A percentile compares a stretch with the other conserved stretches of the same genome.
These are phyloP conservation scores for Ormyrus rosae DNA, from an alignment of 2,888 invertebrate species.

Conservation along the genomic window DNA sequence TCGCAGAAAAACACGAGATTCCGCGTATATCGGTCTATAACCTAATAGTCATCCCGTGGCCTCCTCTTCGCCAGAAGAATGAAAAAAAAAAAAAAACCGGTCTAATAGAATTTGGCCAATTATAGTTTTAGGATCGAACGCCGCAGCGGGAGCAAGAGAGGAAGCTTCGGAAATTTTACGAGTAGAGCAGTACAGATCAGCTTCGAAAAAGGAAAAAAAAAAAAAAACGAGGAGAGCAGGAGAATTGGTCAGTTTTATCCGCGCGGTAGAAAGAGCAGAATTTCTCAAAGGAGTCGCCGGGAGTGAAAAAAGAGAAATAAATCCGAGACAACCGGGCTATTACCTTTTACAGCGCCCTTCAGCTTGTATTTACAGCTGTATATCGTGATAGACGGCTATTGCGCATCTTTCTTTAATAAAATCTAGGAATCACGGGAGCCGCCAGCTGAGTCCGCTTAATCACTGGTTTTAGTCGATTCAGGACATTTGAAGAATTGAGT, in stretches of 20 bases:
- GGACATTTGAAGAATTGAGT: constrained; percentile 38
- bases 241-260: constrained; percentile 1
- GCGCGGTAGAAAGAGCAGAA: not conserved
- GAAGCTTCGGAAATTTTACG: constrained; percentile 28
- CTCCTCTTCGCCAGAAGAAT: not conserved
- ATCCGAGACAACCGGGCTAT: constrained; percentile 31
- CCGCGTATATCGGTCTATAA: constrained; percentile 31
- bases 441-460: constrained; percentile 31
- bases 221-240: not conserved
- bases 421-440: constrained; percentile 49
- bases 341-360: constrained; percentile 45
- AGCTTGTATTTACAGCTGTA: constrained; percentile 48
- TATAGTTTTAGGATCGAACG: constrained; percentile 60
- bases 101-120: constrained; percentile 70
- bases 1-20: constrained; percentile 35
- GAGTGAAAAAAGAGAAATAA: constrained; percentile 16
- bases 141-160: constrained; percentile 19
- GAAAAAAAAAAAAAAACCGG: constrained; percentile 48
- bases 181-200: constrained; percentile 6
- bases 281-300: not conserved
- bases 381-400: constrained; percentile 6
- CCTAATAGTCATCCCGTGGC: constrained; percentile 18
- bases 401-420: constrained; percentile 49
- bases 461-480: constrained; percentile 21
- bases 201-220: not conserved